These are phyloP conservation scores for Spialia ferax DNA, from an alignment of 2,888 invertebrate genomes.

Conservation along the genomic window DNA sequence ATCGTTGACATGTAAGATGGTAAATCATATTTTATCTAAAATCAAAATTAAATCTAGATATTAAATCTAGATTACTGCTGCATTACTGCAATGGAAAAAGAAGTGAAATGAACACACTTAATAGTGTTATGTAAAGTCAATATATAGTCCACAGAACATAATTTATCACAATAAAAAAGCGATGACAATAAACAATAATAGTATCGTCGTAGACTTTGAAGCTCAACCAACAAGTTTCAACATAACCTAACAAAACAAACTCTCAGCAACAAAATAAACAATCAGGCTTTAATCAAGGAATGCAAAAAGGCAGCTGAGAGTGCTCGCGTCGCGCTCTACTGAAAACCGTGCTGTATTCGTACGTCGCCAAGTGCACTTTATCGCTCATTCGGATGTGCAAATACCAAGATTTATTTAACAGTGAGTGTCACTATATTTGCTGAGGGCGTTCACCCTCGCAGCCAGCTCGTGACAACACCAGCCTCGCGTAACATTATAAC, in stretches of 20 bases:
- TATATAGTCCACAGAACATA: background rate
- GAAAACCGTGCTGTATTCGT: slow-evolving; percentile 35
- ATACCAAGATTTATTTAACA: slow-evolving; percentile 64
- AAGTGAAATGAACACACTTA: too few species aligned
- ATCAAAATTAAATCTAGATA: too few species aligned
- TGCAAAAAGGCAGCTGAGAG: slow-evolving; percentile 31
- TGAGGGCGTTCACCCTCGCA: slow-evolving; percentile 71
- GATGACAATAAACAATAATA: too few species aligned
- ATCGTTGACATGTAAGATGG: too few species aligned
- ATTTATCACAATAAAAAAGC: too few species aligned
- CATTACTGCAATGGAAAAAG: too few species aligned
- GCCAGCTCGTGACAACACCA: slow-evolving; percentile 65
- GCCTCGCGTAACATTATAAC: slow-evolving; percentile 70
- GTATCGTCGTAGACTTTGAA: too few species aligned
- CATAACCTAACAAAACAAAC: slow-evolving; percentile 26
- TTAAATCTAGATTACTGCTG: too few species aligned
- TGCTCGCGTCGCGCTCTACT: slow-evolving; percentile 6
- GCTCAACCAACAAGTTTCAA: background rate
- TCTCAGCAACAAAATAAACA: slow-evolving; percentile 32
- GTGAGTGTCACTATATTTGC: slow-evolving; percentile 66
- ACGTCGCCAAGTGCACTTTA: slow-evolving; percentile 35
- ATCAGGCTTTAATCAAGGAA: slow-evolving; percentile 37
- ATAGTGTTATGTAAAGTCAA: too few species aligned
- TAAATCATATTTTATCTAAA: too few species aligned
- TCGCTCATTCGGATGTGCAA: slow-evolving; percentile 45